phyloP scores from a whole-genome alignment of 2,113 vertebrate species.

The Monopterus albus region DNA sequence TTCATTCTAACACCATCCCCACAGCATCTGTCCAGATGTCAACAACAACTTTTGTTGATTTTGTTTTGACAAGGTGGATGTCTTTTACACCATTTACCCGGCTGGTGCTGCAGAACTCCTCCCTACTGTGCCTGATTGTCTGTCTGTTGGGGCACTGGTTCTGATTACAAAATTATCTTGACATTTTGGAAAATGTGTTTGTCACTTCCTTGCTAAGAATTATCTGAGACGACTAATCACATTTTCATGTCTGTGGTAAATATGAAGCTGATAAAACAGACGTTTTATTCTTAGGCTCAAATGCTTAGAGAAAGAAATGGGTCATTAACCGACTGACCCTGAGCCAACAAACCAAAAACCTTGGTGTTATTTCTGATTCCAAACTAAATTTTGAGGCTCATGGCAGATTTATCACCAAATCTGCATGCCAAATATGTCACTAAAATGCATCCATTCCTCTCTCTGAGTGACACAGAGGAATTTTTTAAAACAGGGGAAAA shows the following conservation, averaged over 20 bases:
- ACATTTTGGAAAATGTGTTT: slow-evolving; percentile 25
- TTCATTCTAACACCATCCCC: background rate
- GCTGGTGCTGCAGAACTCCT: background rate
- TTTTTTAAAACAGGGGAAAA: too few species aligned
- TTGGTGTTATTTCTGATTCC: too few species aligned
- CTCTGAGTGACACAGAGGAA: too few species aligned
- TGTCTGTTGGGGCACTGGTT: background rate
- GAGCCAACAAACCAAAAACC: too few species aligned
- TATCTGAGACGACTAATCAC: background rate
- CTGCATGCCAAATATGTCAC: too few species aligned
- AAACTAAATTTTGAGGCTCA: too few species aligned
- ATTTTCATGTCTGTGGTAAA: background rate
- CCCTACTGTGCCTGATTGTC: slow-evolving; percentile 3
- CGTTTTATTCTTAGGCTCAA: too few species aligned
- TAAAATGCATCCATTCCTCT: too few species aligned
- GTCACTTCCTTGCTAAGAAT: slow-evolving; percentile 4
- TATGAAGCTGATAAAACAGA: too few species aligned
- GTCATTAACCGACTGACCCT: too few species aligned
- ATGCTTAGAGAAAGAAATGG: too few species aligned
- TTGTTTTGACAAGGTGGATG: background rate
- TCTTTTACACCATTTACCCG: background rate
- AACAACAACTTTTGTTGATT: background rate
- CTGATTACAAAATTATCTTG: slow-evolving; percentile 20
- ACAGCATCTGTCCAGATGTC: background rate
- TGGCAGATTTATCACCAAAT: too few species aligned